These are phyloP conservation scores for Penaeus indicus DNA, from an alignment of 1,140 invertebrate species.

Conservation along the genomic window DNA sequence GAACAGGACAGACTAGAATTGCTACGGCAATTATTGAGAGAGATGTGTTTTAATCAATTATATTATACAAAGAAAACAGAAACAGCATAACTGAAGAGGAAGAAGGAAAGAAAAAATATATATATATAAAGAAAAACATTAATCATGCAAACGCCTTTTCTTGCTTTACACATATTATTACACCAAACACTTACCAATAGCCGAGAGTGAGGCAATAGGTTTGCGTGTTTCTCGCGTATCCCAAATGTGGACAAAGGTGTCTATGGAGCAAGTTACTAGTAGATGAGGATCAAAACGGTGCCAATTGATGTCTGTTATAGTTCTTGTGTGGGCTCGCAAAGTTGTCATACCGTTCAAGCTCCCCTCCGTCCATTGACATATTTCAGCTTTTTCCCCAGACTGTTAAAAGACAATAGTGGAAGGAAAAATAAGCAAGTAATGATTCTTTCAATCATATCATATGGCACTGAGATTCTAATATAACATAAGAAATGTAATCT, in stretches of 20 bases:
- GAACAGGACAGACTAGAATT: not conserved
- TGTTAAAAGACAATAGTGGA: not conserved
- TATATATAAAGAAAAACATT: too few species aligned
- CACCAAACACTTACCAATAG: constrained; percentile 74
- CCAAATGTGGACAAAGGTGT: constrained; percentile 94
- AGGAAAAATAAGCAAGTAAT: constrained; percentile 67
- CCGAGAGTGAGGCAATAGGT: constrained; percentile 84
- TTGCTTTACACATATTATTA: not conserved
- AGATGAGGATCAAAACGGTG: constrained; percentile 89
- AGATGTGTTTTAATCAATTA: not conserved
- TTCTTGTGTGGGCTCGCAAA: constrained; percentile 87
- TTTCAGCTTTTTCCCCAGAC: constrained; percentile 80
- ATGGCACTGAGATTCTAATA: not conserved
- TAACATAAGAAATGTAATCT: not conserved
- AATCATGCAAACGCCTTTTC: not conserved
- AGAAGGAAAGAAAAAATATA: not conserved
- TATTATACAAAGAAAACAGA: not conserved
- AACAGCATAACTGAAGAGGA: not conserved
- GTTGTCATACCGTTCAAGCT: constrained; percentile 80
- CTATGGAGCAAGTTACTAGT: constrained; percentile 92
- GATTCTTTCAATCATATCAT: not conserved
- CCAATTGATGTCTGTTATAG: constrained; percentile 94
- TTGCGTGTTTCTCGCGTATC: constrained; percentile 88
- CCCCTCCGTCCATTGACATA: constrained; percentile 80
- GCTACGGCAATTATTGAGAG: not conserved